phyloP scores from a whole-genome alignment of 2,797 vertebrate genomes.

The Garrulus glandarius region DNA sequence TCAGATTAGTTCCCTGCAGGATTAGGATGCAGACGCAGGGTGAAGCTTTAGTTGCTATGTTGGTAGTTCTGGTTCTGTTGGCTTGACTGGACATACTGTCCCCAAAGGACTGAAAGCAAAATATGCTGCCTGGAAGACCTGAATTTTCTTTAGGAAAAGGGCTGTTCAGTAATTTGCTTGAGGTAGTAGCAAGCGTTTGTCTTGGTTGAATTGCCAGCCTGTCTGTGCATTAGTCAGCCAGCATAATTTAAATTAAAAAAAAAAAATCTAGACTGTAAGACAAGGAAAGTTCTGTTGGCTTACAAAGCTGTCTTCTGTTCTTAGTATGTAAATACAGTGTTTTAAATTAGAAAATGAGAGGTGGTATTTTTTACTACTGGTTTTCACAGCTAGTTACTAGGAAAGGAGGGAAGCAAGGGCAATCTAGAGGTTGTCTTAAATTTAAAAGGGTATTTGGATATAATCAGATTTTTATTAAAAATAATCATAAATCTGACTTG shows the following conservation, averaged over 20 bases:
- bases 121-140: not conserved
- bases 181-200: constrained; percentile 1
- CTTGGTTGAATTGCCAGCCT: constrained; percentile 41
- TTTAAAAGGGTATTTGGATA: not conserved
- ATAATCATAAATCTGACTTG: not conserved
- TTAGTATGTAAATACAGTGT: not conserved
- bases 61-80: not conserved
- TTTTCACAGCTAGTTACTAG: not conserved
- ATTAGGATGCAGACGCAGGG: not conserved
- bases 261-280: not conserved
- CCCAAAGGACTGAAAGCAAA: not conserved
- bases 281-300: constrained; percentile 25
- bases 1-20: not conserved
- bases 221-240: constrained; percentile 40
- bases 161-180: not conserved
- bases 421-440: not conserved
- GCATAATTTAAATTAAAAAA: not conserved
- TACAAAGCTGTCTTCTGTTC: constrained; percentile 52
- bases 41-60: not conserved
- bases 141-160: constrained; percentile 5
- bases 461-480: constrained; percentile 30
- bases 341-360: constrained; percentile 21
- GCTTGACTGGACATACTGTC: not conserved
- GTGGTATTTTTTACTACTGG: not conserved
- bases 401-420: not conserved